Conservation (phyloP, 2,113 vertebrate species). For the Syrrhaptes paradoxus region DNA sequence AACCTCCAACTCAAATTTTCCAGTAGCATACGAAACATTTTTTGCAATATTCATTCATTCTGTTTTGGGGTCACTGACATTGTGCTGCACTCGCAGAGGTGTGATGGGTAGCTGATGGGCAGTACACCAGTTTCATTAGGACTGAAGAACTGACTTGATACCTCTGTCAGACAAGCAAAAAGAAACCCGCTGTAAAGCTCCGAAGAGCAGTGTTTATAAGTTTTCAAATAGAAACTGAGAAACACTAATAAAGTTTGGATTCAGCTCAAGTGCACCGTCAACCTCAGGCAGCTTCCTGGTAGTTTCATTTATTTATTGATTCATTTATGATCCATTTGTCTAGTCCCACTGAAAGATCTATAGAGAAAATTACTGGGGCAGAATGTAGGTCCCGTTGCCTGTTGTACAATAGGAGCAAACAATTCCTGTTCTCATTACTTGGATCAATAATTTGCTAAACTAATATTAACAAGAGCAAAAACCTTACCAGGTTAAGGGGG, state of each 20-base stretch:
- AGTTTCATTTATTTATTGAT: neutral
- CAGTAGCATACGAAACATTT: neutral
- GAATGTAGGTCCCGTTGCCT: slow-evolving; percentile 72
- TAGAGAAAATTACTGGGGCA: slow-evolving; percentile 70
- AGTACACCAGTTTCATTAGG: slow-evolving; percentile 22
- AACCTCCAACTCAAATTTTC: neutral
- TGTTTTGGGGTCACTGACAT: neutral
- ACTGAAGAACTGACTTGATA: neutral
- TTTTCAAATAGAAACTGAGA: slow-evolving; percentile 73
- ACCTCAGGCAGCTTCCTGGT: slow-evolving; percentile 26
- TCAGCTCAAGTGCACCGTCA: slow-evolving; percentile 73
- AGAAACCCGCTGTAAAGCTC: neutral
- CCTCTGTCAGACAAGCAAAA: neutral
- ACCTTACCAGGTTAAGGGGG: slow-evolving; percentile 72
- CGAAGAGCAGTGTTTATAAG: slow-evolving; percentile 65
- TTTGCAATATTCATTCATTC: neutral
- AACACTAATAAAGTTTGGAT: slow-evolving; percentile 72
- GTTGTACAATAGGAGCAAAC: slow-evolving; percentile 65
- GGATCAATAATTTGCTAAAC: slow-evolving; percentile 79
- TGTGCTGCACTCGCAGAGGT: neutral
- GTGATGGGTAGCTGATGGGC: neutral
- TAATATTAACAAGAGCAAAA: slow-evolving; percentile 78
- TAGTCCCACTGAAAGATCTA: slow-evolving; percentile 66
- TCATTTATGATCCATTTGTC: slow-evolving; percentile 69
- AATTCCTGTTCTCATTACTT: slow-evolving; percentile 77